Base-by-base conservation (phyloP, 1,140 invertebrate genomes). In the Drosophila lacteicornis region DNA sequence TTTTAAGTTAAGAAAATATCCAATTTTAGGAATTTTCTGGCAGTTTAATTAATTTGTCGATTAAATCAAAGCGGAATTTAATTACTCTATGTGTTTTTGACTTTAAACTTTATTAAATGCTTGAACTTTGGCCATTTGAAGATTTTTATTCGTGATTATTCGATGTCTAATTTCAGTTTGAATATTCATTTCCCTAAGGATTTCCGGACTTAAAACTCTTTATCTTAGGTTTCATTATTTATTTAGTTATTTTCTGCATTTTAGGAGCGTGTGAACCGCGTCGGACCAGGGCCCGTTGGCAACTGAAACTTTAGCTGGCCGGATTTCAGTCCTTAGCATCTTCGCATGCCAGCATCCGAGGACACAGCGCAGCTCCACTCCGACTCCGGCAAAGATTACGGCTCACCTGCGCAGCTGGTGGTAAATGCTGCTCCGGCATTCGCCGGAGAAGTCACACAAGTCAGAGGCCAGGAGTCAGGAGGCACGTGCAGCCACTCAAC, bases 331-430 rank as follows among this genome's bases (percentile, higher is more conserved):
- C 51, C 59, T 73, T 70, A 71, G 62, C 49, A 57, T 73, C 66
- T 51, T 65, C 33, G 66, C 30, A 9, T 22, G 19, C 15, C 46
- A 17, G 27, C 62, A 61, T 66, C 57, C 63, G 57, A 45, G 42
- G 58, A 66, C 42, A 33, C n/a, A 4, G 42, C 30, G 42, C 22
- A 43, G 47, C 65, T 55, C 19, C 12, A 22, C 33, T 17, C 4
- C 55, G 22, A 36, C 56, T 47, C 12, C 46, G 38, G 51, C 6
- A 25, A 58, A 42, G 38, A 45, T 53, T 68, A 55, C 67, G 68
- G 74, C 65, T 91, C 90, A 91, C 90, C 90, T 91, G 90, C 90
- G 80, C 90, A 86, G 90, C 68, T 82, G 90, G 90, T 81, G 90
- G 90, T 90, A 78, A 91, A 78, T 62, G 77, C 75, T 68, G 63